Evolutionary conservation across 2,113 vertebrate species (phyloP), one percentile per base, ranked within the genome.

Genomic region (Ciconia boyciana): DNA sequence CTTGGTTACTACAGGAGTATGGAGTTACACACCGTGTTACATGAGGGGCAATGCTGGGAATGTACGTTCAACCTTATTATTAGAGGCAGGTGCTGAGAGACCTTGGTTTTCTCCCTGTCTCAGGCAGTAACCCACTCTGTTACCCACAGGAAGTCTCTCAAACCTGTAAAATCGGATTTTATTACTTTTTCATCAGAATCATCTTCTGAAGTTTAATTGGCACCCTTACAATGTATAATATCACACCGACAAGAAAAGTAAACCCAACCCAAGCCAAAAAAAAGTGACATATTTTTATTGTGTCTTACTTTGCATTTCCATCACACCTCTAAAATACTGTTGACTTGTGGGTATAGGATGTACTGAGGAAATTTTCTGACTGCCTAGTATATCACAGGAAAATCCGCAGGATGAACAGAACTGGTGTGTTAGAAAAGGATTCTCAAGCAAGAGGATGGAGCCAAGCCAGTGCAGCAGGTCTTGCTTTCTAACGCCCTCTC

Each of bases 1-100:
- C 44, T 36, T 49, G 25, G 7, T 76, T 54, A 34, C 54, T 66
- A 0, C 54, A 46, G 54, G 61, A 57, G 49, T 55, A 8, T 3
- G 9, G 60, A 52, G 51, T 29, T 80, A 14, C 6, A 24, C 22
- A 52, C 43, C 0, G 0, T 58, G 7, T 22, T 71, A 43, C 19
- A 15, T 16, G 43, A 28, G 26, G 44, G 26, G 16, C 13, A 55
- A 1, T 54, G 18, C 69, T 76, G 55, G 49, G 16, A 51, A 12
- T 54, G 3, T 26, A 7, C 13, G 6, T 60, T 78, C 3, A 3
- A 31, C 46, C 26, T 71, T 51, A 18, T 12, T 65, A 18, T 49
- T 55, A 62, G 51, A 31, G 43, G n/a, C 32, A 43, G 43, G 46
- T 74, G 19, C 60, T 28, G 57, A 64, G 84, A 71, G 26, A 58